A percentile compares a stretch with the other conserved stretches of the same genome.
These are phyloP conservation scores for Pelusios castaneus DNA, from an alignment of 2,113 vertebrate genomes.

Conservation along the genomic window DNA sequence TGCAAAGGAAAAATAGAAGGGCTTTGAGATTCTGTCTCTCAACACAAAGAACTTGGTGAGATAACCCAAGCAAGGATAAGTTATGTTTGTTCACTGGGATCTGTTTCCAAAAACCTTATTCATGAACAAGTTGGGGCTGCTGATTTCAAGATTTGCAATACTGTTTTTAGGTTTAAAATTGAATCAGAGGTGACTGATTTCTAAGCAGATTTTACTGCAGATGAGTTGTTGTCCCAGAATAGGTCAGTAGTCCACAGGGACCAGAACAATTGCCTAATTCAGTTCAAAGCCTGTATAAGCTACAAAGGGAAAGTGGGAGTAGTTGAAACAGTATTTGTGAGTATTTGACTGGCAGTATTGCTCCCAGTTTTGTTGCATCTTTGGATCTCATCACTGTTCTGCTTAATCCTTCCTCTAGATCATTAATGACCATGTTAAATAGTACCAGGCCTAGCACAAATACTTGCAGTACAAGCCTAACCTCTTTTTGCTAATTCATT, in stretches of 20 bases:
- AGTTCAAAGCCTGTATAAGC: background rate
- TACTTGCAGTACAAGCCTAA: background rate
- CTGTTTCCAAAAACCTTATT: background rate
- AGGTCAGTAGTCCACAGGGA: constrained; percentile 6
- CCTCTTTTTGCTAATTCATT: background rate
- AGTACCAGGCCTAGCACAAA: background rate
- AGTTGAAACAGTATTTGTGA: accelerated
- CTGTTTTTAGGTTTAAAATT: constrained; percentile 16
- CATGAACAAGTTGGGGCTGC: background rate
- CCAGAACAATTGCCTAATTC: background rate
- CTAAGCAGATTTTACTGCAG: constrained; percentile 1
- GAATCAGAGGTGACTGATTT: constrained; percentile 34
- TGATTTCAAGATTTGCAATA: background rate
- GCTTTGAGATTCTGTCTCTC: background rate
- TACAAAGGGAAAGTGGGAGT: accelerated
- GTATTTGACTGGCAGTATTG: background rate
- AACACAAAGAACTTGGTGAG: background rate
- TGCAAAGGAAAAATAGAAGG: background rate
- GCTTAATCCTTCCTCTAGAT: background rate
- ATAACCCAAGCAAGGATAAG: background rate
- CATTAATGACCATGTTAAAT: background rate
- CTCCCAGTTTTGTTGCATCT: background rate
- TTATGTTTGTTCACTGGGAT: background rate
- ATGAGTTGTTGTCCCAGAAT: constrained; percentile 20
- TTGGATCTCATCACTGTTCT: background rate